Base-by-base conservation (phyloP, 1,140 invertebrate species). In the Ceratitis capitata region DNA sequence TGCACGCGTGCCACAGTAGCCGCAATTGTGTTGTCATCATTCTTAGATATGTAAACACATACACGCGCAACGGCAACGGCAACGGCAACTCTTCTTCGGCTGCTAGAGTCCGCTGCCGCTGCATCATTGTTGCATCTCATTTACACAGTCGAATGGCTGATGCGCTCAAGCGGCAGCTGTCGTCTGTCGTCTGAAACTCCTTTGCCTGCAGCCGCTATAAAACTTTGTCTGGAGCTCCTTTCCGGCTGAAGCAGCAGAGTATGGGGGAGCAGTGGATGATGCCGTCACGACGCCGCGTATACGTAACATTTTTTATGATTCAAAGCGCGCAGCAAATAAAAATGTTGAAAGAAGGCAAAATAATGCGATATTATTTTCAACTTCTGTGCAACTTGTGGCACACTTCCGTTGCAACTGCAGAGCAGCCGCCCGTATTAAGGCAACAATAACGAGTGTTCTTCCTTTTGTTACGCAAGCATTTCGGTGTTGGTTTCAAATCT, bases 341-440 rank as follows among this genome's bases (percentile, higher is more conserved):
- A 78, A 78, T 78, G 69, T 78, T 78, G 69, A 78, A 45, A 78
- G 69, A 45, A 78, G 69, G 69, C 69, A 83, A 32, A 83, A 83
- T 51, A 83, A 83, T 83, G 82, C 49, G 82, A 83, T 83, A 83
- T 83, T 83, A 83, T 83, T 83, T 83, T 83, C 47, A 83, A 83
- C 82, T 83, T 83, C 47, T 83, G 82, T 83, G 69, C 69, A 78
- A 78, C 69, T 78, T 78, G 69, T 78, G 69, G 69, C 69, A 78
- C 69, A 69, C 64, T 69, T 69, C 64, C 64, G 64, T 42, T 39
- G 64, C 64, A 69, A n/a, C 64, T 69, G 39, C 29, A n/a, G 39
- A 69, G 64, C 64, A 69, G 14, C 39, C 64, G 19, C 14, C 35
- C 64, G 64, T n/a, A 16, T 35, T 19, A 10, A 35, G 39, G 39